Percentiles rank a stretch among this genome's conserved stretches.
These are phyloP conservation scores for Strigamia maritima DNA, from an alignment of 2,888 invertebrate species.

Conservation along the genomic window DNA sequence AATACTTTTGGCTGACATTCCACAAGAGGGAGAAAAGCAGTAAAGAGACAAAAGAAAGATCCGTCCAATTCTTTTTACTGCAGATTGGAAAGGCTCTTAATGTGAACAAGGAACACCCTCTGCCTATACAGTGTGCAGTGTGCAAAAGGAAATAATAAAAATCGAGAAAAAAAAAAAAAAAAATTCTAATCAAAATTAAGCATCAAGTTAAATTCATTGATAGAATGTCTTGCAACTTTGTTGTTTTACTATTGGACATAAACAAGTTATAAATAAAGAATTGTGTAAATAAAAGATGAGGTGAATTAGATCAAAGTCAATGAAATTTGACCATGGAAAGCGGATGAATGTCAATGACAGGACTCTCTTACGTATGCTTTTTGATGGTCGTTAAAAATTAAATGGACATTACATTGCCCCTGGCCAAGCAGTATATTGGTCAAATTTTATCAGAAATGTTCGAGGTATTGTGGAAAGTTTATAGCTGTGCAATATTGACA, in stretches of 20 bases:
- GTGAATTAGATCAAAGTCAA: too few relatives aligned
- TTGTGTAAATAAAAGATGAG: too few relatives aligned
- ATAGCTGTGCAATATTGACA: too few relatives aligned
- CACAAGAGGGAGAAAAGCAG: neutral
- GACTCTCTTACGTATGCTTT: neutral
- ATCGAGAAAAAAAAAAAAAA: neutral
- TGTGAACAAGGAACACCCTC: neutral
- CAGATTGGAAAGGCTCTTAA: slow-evolving; percentile 23
- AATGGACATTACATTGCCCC: neutral
- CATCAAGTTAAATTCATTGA: neutral
- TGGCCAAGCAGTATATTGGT: neutral
- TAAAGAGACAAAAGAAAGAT: slow-evolving; percentile 23
- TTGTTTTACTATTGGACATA: too few relatives aligned
- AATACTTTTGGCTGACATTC: slow-evolving; percentile 19
- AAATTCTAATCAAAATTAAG: neutral
- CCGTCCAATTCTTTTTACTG: slow-evolving; percentile 23
- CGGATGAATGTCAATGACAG: neutral
- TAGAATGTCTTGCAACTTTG: too few relatives aligned
- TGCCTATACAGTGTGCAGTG: neutral
- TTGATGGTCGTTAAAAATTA: neutral
- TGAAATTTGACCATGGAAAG: too few relatives aligned
- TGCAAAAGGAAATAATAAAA: neutral
- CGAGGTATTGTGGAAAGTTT: too few relatives aligned
- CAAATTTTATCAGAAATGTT: neutral
- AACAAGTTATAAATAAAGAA: too few relatives aligned